phyloP scores from a whole-genome alignment of 1,140 invertebrate genomes.

The Druon quercuslanigerum region DNA sequence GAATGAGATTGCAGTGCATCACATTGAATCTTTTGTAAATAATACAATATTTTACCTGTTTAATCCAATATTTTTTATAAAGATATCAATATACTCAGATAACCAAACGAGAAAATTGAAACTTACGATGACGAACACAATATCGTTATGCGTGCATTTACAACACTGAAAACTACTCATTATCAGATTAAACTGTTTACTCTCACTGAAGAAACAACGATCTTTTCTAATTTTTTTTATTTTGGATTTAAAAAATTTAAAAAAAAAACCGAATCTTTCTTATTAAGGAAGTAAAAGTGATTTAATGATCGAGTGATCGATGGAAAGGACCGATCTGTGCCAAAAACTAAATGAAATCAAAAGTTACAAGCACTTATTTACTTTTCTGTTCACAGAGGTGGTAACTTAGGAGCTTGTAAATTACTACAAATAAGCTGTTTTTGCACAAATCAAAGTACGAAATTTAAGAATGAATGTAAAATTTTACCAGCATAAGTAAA shows the following conservation, averaged over 20 bases:
- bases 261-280: background rate
- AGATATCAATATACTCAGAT: background rate
- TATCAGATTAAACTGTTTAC: background rate
- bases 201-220: background rate
- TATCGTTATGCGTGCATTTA: constrained; percentile 24
- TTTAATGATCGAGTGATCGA: background rate
- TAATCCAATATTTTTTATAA: background rate
- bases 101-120: constrained; percentile 4
- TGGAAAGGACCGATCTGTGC: background rate
- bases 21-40: background rate
- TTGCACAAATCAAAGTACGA: background rate
- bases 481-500: background rate
- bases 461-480: no score
- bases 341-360: no score
- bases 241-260: background rate
- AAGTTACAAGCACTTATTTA: background rate
- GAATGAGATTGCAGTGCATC: constrained; percentile 2
- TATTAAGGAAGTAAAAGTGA: background rate
- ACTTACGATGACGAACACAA: constrained; percentile 20
- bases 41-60: background rate
- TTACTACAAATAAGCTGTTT: background rate
- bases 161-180: constrained; percentile 15
- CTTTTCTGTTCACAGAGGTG: background rate
- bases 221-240: background rate
- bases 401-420: background rate